phyloP scores from a whole-genome alignment of 2,113 vertebrate species.

The Indri indri region DNA sequence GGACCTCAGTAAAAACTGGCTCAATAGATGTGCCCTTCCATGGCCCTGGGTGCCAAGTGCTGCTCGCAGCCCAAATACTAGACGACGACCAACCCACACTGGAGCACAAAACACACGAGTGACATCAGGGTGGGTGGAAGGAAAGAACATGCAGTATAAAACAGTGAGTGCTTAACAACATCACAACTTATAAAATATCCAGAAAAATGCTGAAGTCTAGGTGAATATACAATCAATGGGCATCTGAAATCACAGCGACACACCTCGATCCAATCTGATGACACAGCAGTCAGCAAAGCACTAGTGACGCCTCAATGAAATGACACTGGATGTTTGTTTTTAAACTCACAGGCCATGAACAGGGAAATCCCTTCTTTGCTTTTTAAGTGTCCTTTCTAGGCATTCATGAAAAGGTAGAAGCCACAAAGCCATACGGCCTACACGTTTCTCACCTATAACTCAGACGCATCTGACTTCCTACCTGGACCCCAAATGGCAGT shows the following conservation, averaged over 20 bases:
- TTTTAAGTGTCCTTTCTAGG: not conserved
- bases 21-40: not conserved
- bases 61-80: not conserved
- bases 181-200: not conserved
- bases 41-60: rapidly evolving
- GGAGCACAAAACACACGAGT: too few relatives aligned
- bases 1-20: not conserved
- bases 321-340: not conserved
- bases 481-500: not conserved
- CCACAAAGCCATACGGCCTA: rapidly evolving
- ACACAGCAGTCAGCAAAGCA: not conserved
- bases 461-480: not conserved
- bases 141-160: not conserved
- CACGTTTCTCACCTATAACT: rapidly evolving
- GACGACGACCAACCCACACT: not conserved
- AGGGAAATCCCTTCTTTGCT: not conserved
- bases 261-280: not conserved
- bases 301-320: not conserved
- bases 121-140: rapidly evolving
- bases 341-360: not conserved
- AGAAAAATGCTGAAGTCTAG: not conserved
- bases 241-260: not conserved
- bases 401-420: too few relatives aligned
- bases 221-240: not conserved
- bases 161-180: not conserved